phyloP scores from a whole-genome alignment of 2,797 vertebrate genomes.

The Tragopan temminckii region DNA sequence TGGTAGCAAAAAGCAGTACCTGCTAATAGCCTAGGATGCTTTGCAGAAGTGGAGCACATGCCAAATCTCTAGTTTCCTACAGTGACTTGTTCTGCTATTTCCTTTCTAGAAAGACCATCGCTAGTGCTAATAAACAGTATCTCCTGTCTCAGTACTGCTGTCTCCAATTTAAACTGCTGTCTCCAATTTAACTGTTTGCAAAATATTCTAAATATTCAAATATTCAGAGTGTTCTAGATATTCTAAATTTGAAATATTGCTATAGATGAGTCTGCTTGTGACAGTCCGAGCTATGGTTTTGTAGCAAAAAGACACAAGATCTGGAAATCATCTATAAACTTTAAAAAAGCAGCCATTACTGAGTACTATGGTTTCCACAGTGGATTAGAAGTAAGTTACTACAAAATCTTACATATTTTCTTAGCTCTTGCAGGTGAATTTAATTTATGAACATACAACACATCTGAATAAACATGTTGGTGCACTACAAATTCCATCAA shows the following conservation, averaged over 20 bases:
- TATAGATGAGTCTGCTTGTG: not conserved
- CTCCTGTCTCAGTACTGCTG: rapidly evolving
- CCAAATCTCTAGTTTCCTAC: not conserved
- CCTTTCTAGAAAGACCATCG: not conserved
- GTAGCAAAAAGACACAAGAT: not conserved
- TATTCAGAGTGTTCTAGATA: too few species aligned
- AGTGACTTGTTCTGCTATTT: not conserved
- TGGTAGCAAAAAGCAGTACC: not conserved
- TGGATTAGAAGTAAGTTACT: not conserved
- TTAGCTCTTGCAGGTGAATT: not conserved
- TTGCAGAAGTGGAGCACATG: not conserved
- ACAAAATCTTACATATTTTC: not conserved
- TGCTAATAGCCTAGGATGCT: not conserved
- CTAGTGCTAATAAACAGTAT: rapidly evolving
- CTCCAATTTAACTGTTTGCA: not conserved
- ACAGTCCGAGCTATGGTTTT: not conserved
- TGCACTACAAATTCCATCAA: not conserved
- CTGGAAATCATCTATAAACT: not conserved
- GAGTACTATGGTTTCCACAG: not conserved
- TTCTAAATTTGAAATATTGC: too few species aligned
- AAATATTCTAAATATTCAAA: not conserved
- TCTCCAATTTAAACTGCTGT: not conserved
- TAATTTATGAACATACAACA: not conserved
- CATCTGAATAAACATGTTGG: not conserved
- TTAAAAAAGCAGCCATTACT: not conserved